A percentile compares a stretch with the other conserved stretches of the same genome.
These are phyloP conservation scores for Neodiprion pinetum DNA, from an alignment of 1,140 invertebrate species.

Conservation along the genomic window DNA sequence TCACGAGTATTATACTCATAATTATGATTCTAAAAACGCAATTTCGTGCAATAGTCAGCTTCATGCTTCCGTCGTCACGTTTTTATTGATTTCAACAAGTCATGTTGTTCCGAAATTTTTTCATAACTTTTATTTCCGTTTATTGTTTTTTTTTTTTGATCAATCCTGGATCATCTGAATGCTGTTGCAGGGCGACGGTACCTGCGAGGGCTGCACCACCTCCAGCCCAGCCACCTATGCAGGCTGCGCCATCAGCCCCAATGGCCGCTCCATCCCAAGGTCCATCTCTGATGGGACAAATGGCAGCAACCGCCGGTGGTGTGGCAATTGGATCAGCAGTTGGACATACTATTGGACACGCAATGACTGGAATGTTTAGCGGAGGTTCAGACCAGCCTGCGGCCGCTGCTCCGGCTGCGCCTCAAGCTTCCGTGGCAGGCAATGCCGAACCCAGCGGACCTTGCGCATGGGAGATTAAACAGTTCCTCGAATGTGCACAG, in stretches of 20 bases:
- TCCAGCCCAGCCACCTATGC: slow-evolving; percentile 57
- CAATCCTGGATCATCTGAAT: slow-evolving; percentile 29
- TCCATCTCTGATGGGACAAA: slow-evolving; percentile 79
- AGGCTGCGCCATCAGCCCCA: slow-evolving; percentile 52
- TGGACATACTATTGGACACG: slow-evolving; percentile 86
- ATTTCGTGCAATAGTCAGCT: too few species aligned
- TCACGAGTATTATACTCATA: slow-evolving; percentile 13
- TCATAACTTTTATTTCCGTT: background rate
- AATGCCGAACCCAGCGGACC: slow-evolving; percentile 68
- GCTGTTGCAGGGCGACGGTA: slow-evolving; percentile 36
- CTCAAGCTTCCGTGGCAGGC: slow-evolving; percentile 48
- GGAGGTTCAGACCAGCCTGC: slow-evolving; percentile 67
- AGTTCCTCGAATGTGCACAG: slow-evolving; percentile 88
- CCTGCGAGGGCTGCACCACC: slow-evolving; percentile 58
- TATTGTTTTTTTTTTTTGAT: too few species aligned
- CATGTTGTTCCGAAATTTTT: too few species aligned
- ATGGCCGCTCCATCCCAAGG: slow-evolving; percentile 70
- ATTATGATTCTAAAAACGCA: too few species aligned
- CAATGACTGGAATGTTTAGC: slow-evolving; percentile 83
- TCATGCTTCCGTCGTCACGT: too few species aligned
- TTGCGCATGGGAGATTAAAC: slow-evolving; percentile 88
- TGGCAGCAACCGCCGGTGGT: slow-evolving; percentile 90
- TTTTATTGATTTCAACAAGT: too few species aligned
- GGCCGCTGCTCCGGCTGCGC: slow-evolving; percentile 50
- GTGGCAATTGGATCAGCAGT: slow-evolving; percentile 89